Percentiles rank a stretch among this genome's conserved stretches.
Evolutionary conservation across 2,888 invertebrate genomes (phyloP).

Genomic region (Vanessa cardui): DNA sequence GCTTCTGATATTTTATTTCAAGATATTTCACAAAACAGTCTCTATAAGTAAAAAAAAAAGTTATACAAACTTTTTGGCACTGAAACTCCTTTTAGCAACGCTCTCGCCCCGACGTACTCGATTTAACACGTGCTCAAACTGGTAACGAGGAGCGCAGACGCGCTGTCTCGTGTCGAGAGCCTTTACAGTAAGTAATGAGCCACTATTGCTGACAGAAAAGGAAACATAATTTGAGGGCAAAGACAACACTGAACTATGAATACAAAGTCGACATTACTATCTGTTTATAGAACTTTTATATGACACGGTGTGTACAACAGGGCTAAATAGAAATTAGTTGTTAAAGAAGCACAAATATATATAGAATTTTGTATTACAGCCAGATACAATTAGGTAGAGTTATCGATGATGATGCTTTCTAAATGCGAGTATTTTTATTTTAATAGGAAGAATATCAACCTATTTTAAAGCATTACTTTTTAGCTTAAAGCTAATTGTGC

Average conservation of each 20-base stretch:
- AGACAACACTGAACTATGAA: conserved; percentile 6
- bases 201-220: conserved; percentile 4
- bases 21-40: background rate
- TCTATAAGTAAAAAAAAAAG: background rate
- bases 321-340: too few relatives aligned
- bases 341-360: too few relatives aligned
- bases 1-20: too few relatives aligned
- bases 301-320: too few relatives aligned
- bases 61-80: background rate
- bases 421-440: too few relatives aligned
- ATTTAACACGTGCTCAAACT: conserved; percentile 14
- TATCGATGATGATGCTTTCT: too few relatives aligned
- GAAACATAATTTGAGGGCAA: conserved; percentile 10
- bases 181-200: conserved; percentile 10
- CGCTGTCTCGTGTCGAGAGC: conserved; percentile 3
- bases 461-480: too few relatives aligned
- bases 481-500: too few relatives aligned
- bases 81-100: background rate
- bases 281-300: background rate
- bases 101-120: conserved; percentile 5
- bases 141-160: conserved; percentile 11
- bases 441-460: too few relatives aligned
- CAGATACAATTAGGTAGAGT: too few relatives aligned
- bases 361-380: too few relatives aligned
- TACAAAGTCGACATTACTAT: background rate